Evolutionary conservation across 2,888 invertebrate genomes (phyloP).

Genomic region (Sphecodes monilicornis): DNA sequence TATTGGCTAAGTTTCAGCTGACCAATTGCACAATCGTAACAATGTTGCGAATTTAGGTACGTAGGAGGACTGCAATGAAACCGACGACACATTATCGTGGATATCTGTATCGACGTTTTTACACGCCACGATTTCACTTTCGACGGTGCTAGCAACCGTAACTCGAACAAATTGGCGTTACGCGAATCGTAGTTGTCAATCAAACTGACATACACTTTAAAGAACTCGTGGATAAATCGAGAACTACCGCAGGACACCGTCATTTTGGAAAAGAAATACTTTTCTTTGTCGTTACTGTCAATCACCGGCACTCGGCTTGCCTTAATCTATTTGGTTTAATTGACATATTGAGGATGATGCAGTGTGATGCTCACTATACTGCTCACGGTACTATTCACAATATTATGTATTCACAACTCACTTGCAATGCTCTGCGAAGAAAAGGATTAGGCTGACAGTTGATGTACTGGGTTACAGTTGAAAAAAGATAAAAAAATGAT

Average conservation of each 20-base stretch:
- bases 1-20: neutral
- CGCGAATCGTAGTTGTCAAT: constrained; percentile 61
- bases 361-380: neutral
- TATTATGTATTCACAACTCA: neutral
- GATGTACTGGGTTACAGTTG: neutral
- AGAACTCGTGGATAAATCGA: neutral
- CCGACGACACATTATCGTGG: constrained; percentile 51
- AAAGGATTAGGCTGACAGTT: neutral
- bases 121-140: constrained; percentile 71
- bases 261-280: constrained; percentile 18
- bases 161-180: constrained; percentile 71
- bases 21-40: neutral
- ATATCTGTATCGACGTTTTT: constrained; percentile 64
- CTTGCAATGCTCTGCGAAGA: neutral
- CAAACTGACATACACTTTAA: constrained; percentile 46
- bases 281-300: neutral
- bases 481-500: no score
- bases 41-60: neutral
- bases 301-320: neutral
- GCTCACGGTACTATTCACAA: neutral
- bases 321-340: constrained; percentile 3
- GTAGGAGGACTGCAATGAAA: constrained; percentile 38
- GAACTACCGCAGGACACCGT: neutral
- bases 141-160: constrained; percentile 66
- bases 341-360: neutral